phyloP scores from a whole-genome alignment of 2,888 invertebrate species.

The Platynereis dumerilii region DNA sequence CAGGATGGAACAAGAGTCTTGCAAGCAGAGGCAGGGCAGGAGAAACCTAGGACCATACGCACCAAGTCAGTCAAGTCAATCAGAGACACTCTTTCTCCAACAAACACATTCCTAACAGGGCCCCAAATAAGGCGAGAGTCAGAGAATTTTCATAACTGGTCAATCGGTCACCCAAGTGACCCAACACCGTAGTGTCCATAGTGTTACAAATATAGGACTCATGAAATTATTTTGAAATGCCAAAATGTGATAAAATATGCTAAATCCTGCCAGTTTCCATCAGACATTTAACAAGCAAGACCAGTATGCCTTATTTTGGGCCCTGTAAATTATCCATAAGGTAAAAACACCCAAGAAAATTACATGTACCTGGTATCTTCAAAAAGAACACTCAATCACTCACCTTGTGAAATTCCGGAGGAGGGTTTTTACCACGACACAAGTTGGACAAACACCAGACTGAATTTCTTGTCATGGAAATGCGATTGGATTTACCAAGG shows the following conservation, averaged over 20 bases:
- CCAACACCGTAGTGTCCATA: no score
- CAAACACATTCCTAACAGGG: not conserved
- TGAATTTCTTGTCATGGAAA: conserved; percentile 88
- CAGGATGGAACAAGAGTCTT: conserved; percentile 83
- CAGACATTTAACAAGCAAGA: no score
- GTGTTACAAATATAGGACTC: no score
- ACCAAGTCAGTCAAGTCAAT: not conserved
- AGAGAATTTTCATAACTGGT: no score
- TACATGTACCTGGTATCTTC: no score
- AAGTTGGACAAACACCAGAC: conserved; percentile 98
- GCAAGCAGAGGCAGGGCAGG: conserved; percentile 81
- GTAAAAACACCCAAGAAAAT: no score
- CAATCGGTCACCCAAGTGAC: no score
- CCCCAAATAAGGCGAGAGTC: not conserved
- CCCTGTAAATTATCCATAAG: no score
- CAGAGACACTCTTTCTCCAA: not conserved
- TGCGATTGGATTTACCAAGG: conserved; percentile 75
- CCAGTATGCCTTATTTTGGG: no score
- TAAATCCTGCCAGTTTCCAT: no score
- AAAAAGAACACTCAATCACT: not conserved
- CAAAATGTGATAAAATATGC: no score
- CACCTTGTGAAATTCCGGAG: conserved; percentile 82
- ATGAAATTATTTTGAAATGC: no score
- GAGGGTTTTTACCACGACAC: conserved; percentile 96
- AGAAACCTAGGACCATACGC: conserved; percentile 46